Conservation (phyloP, 2,888 invertebrate genomes). For the Macropis europaea region DNA sequence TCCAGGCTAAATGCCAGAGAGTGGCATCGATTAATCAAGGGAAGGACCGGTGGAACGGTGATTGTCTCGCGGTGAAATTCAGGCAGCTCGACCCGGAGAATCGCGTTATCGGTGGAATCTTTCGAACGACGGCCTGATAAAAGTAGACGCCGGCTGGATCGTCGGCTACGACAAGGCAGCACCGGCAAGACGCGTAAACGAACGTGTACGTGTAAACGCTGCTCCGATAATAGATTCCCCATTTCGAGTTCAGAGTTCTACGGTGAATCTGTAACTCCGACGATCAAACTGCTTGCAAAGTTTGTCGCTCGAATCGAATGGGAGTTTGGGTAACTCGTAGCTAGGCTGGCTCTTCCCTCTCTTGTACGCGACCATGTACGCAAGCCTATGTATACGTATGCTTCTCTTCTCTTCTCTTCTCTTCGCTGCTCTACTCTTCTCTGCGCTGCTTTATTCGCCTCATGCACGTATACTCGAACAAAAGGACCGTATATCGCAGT, state of each 20-base stretch:
- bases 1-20: too few species aligned
- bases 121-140: background rate
- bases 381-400: slow-evolving; percentile 8
- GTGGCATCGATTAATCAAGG: background rate
- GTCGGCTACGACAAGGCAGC: slow-evolving; percentile 38
- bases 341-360: slow-evolving; percentile 54
- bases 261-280: slow-evolving; percentile 70
- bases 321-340: slow-evolving; percentile 71
- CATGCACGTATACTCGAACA: too few species aligned
- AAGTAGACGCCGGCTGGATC: slow-evolving; percentile 38
- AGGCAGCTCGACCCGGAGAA: background rate
- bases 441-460: slow-evolving; percentile 2
- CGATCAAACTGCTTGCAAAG: slow-evolving; percentile 72
- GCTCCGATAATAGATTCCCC: slow-evolving; percentile 68
- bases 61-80: background rate
- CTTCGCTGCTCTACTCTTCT: background rate
- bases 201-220: slow-evolving; percentile 66
- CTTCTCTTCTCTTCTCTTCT: background rate
- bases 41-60: too few species aligned
- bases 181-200: slow-evolving; percentile 61
- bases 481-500: too few species aligned
- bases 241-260: slow-evolving; percentile 67
- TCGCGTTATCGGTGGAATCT: slow-evolving; percentile 29
- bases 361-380: slow-evolving; percentile 32
- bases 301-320: slow-evolving; percentile 71